phyloP scores from a whole-genome alignment of 2,888 invertebrate species.

The Noctua comes region DNA sequence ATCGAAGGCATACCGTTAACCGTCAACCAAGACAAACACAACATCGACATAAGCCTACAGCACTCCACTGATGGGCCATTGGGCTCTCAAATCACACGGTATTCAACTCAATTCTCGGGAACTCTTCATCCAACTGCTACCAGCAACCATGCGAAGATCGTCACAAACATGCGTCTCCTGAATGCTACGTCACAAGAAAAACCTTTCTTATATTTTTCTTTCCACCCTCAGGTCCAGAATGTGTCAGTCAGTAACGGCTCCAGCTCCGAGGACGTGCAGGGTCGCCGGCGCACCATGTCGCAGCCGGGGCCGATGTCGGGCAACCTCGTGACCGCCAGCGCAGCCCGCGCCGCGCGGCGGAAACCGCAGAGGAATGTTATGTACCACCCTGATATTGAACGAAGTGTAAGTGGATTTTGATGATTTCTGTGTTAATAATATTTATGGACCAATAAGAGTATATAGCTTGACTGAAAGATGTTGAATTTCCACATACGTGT shows the following conservation, averaged over 20 bases:
- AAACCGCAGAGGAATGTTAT: conserved; percentile 79
- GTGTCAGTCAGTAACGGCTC: conserved; percentile 70
- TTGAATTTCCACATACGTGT: not conserved
- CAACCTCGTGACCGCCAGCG: conserved; percentile 79
- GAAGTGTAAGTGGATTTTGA: conserved; percentile 71
- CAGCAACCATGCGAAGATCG: not conserved
- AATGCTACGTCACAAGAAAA: not conserved
- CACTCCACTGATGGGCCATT: not conserved
- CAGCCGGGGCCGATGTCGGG: conserved; percentile 84
- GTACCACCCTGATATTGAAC: conserved; percentile 81
- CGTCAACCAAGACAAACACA: not conserved
- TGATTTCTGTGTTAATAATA: not conserved
- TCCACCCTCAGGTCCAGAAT: conserved; percentile 77
- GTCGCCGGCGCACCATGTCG: conserved; percentile 81
- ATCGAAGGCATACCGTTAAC: not conserved
- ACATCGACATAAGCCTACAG: not conserved
- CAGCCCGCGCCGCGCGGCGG: conserved; percentile 80
- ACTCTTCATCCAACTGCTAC: not conserved
- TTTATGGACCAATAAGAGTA: not conserved
- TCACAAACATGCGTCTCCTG: not conserved
- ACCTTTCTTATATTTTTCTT: not conserved
- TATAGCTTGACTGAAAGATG: not conserved
- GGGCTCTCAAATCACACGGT: not conserved
- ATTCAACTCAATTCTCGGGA: not conserved
- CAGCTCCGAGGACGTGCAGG: conserved; percentile 68